Percentiles rank a stretch among this genome's conserved stretches.
These are phyloP conservation scores for Leucophenga varia DNA, from an alignment of 1,140 invertebrate species.

Conservation along the genomic window DNA sequence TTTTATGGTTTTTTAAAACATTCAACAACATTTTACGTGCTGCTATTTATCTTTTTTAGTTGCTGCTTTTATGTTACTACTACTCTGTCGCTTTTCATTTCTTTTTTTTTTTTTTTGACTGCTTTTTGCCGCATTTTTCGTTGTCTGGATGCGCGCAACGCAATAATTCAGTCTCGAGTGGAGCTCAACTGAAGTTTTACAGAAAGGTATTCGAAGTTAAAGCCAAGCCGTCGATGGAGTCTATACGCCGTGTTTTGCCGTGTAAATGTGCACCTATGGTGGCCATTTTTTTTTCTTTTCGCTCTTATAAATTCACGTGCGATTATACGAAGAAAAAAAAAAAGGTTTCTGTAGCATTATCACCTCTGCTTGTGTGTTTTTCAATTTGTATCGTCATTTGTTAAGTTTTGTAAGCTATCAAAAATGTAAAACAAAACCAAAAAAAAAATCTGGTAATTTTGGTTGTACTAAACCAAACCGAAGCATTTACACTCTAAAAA, in stretches of 20 bases:
- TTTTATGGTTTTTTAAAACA: constrained; percentile 55
- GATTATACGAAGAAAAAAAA: no score
- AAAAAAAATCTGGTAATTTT: no score
- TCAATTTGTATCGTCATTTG: constrained; percentile 45
- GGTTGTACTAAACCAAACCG: no score
- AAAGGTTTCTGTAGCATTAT: no score
- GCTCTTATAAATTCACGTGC: no score
- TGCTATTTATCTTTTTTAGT: constrained; percentile 49
- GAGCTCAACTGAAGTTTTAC: no score
- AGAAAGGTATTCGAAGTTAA: no score
- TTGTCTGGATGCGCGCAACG: constrained; percentile 27
- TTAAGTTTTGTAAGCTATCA: constrained; percentile 30
- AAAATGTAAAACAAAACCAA: not conserved
- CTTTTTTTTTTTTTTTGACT: constrained; percentile 6
- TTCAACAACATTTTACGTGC: constrained; percentile 53
- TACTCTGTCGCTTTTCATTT: constrained; percentile 23
- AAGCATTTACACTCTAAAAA: no score
- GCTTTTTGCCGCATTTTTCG: constrained; percentile 7
- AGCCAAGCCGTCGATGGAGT: no score
- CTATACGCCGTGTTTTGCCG: no score
- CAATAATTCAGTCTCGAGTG: constrained; percentile 52
- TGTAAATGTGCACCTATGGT: no score
- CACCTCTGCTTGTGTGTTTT: constrained; percentile 23
- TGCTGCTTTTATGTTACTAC: constrained; percentile 25
- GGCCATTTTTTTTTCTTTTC: no score